Evolutionary conservation across 2,888 invertebrate genomes (phyloP).

Genomic region (Autographa pulchrina): DNA sequence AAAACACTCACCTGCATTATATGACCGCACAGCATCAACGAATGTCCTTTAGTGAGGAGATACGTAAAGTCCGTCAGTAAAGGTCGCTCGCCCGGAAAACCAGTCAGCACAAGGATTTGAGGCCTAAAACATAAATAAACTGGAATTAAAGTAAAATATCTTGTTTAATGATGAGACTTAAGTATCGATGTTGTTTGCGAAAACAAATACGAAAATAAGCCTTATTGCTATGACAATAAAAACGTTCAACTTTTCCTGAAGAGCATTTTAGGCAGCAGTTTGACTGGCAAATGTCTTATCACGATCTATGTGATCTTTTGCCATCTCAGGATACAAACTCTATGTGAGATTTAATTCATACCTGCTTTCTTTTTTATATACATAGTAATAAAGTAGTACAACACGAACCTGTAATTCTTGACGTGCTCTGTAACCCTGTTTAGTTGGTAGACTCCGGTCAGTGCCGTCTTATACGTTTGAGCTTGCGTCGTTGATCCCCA

Average conservation of each 20-base stretch:
- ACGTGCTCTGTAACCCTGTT: constrained; percentile 98
- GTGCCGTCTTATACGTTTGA: constrained; percentile 97
- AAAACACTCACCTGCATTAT: constrained; percentile 91
- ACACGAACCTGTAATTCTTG: constrained; percentile 93
- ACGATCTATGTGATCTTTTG: no score
- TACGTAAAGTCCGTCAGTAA: constrained; percentile 97
- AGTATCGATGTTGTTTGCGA: no score
- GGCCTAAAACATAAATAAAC: constrained; percentile 74
- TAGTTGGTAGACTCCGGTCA: constrained; percentile 96
- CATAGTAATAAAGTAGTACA: not conserved
- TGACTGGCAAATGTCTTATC: no score
- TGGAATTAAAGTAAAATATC: no score
- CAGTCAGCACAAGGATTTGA: constrained; percentile 96
- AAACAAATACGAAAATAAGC: no score
- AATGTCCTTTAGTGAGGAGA: constrained; percentile 97
- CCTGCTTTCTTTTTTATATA: no score
- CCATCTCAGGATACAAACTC: no score
- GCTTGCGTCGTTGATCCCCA: constrained; percentile 99
- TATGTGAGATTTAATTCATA: no score
- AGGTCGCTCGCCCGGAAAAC: constrained; percentile 96
- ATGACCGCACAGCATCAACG: constrained; percentile 97
- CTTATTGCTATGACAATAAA: not conserved
- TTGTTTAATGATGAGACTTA: no score
- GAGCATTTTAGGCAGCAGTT: no score
- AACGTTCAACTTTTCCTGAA: no score